Percentiles rank a stretch among this genome's conserved stretches.
Evolutionary conservation across 2,113 vertebrate genomes (phyloP).

Genomic region (Ptyas mucosa): DNA sequence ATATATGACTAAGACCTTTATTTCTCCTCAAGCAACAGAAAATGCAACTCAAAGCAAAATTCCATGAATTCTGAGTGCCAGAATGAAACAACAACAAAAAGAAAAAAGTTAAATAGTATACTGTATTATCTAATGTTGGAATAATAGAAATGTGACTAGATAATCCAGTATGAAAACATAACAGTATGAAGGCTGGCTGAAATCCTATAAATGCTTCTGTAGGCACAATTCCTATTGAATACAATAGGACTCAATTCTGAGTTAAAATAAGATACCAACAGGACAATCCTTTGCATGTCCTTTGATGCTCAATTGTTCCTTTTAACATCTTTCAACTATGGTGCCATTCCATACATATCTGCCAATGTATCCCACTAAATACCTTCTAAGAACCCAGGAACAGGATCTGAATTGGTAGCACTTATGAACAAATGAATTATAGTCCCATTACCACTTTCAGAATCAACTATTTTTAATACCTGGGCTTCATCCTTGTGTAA

Average conservation of each 20-base stretch:
- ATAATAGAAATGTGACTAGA: background rate
- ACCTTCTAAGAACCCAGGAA: background rate
- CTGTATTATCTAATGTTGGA: background rate
- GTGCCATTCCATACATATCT: background rate
- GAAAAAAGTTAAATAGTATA: background rate
- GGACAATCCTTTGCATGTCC: background rate
- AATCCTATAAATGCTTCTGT: background rate
- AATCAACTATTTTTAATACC: background rate
- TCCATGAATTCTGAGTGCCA: constrained; percentile 29
- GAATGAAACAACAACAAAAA: background rate
- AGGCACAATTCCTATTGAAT: background rate
- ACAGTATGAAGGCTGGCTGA: background rate
- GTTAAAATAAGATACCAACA: background rate
- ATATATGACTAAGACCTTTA: constrained; percentile 28
- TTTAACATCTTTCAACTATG: background rate
- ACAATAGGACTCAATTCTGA: no score
- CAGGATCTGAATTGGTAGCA: background rate
- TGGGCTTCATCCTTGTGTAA: background rate
- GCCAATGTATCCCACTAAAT: background rate
- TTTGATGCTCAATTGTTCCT: background rate
- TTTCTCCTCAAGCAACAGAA: constrained; percentile 44
- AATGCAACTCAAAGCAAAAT: constrained; percentile 43
- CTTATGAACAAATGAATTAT: background rate
- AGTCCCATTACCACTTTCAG: background rate
- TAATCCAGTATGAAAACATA: background rate